Evolutionary conservation across 2,113 vertebrate species (phyloP), one percentile per base, ranked within the genome.

Genomic region (Gobio gobio): DNA sequence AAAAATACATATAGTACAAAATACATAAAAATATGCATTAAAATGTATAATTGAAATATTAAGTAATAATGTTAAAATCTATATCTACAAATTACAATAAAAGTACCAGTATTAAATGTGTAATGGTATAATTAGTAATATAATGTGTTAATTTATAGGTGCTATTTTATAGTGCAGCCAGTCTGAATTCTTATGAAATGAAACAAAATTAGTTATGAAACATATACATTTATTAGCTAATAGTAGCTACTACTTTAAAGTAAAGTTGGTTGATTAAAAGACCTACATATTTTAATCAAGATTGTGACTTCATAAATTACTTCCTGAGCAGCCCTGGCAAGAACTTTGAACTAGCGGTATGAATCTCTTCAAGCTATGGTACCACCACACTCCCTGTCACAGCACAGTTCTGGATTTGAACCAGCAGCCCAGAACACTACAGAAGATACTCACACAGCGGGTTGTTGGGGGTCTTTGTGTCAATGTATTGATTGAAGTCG

Each of bases 401-500:
- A 33, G 43, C 20, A 20, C 56, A 49, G 54, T 63, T 18, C 10
- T 45, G 29, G 36, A 26, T 49, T 40, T 47, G 12, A 51, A 51
- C 18, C 36, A 18, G 45, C 51, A 14, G 24, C 8, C 16, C 16
- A 72, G n/a, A 26, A 36, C 26, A 40, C 26, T 45, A 6, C 16
- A 72, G 70, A 16, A 18, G 54, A 83, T 92, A 97, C 98, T 97
- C 92, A 99, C 98, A 99, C 51, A 90, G 94, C 0, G 95, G 92
- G 81, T 95, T 92, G 91, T 93, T 97, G 87, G 97, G 97, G 61
- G 95, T 96, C 93, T 97, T 92, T 83, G 90, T 94, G 91, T 99
- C 97, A 87, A 99, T 97, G 93, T 97, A 96, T 61, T 96, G 91
- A 91, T 94, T 96, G 92, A 99, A 98, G 88, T 96, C 96, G 88